Percentiles rank a stretch among this genome's conserved stretches.
Conservation (phyloP, 2,113 vertebrate genomes). For the Dromas ardeola region DNA sequence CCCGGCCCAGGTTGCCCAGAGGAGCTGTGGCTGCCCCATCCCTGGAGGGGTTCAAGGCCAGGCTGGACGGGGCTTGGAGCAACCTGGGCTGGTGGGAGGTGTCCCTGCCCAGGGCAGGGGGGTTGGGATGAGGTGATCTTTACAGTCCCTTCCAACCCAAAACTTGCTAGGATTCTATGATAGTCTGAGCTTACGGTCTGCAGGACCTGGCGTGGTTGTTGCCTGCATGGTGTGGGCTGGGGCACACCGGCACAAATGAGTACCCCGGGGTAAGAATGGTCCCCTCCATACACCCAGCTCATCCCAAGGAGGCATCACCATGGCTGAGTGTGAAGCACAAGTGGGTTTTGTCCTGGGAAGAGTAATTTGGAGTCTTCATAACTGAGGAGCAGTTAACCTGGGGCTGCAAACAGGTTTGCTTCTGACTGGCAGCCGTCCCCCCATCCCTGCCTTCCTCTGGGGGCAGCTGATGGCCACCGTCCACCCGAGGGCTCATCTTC, state of each 20-base stretch:
- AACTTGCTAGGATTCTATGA: too few species aligned
- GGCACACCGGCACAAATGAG: not conserved
- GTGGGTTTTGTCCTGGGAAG: not conserved
- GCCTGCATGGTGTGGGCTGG: not conserved
- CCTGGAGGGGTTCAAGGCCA: too few species aligned
- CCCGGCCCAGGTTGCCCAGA: too few species aligned
- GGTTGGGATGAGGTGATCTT: too few species aligned
- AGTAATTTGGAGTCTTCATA: not conserved
- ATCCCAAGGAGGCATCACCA: not conserved
- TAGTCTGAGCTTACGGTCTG: not conserved
- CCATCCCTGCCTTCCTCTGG: not conserved
- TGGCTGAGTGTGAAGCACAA: not conserved
- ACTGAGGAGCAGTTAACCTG: not conserved
- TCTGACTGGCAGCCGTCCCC: not conserved
- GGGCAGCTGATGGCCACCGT: not conserved
- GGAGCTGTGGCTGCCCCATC: too few species aligned
- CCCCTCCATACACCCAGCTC: fast-evolving
- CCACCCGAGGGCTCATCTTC: not conserved
- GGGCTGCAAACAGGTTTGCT: not conserved
- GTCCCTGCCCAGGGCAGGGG: too few species aligned
- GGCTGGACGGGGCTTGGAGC: too few species aligned
- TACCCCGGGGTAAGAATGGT: not conserved
- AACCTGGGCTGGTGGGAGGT: too few species aligned
- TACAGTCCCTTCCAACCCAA: too few species aligned
- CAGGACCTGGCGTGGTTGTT: not conserved